Evolutionary conservation across 1,140 invertebrate genomes (phyloP).

Genomic region (Holotrichia oblita): DNA sequence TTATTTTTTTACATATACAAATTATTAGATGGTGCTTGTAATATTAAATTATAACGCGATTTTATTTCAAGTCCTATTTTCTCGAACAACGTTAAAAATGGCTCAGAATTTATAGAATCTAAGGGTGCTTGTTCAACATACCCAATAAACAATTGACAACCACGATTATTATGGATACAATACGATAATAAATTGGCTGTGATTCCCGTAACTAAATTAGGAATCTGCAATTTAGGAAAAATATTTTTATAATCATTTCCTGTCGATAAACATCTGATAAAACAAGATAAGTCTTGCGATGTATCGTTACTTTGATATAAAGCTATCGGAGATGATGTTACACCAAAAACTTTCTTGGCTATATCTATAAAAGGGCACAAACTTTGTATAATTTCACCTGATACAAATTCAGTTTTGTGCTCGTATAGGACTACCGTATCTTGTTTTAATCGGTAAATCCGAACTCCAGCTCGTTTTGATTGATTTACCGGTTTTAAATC

Average conservation of each 20-base stretch:
- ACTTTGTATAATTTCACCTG: slow-evolving; percentile 48
- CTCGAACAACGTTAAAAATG: slow-evolving; percentile 50
- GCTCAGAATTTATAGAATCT: slow-evolving; percentile 52
- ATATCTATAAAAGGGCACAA: slow-evolving; percentile 47
- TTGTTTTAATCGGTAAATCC: slow-evolving; percentile 47
- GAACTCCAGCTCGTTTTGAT: slow-evolving; percentile 47
- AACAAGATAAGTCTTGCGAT: slow-evolving; percentile 39
- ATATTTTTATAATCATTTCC: slow-evolving; percentile 41
- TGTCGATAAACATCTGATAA: slow-evolving; percentile 48
- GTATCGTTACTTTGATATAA: slow-evolving; percentile 45
- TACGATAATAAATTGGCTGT: slow-evolving; percentile 51
- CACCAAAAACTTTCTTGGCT: slow-evolving; percentile 49
- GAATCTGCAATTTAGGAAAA: slow-evolving; percentile 49
- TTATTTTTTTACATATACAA: slow-evolving; percentile 52
- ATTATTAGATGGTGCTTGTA: slow-evolving; percentile 47
- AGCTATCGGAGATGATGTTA: slow-evolving; percentile 49
- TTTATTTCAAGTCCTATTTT: slow-evolving; percentile 43
- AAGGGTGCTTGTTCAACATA: slow-evolving; percentile 52
- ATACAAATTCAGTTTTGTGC: slow-evolving; percentile 45
- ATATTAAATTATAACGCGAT: slow-evolving; percentile 32
- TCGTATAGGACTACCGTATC: slow-evolving; percentile 45
- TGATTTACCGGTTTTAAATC: slow-evolving; percentile 44
- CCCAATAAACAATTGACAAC: slow-evolving; percentile 50
- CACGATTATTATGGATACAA: slow-evolving; percentile 47
- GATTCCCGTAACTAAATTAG: slow-evolving; percentile 54